Conservation (phyloP, 1,140 invertebrate genomes). For the Drosophila rhopaloa region DNA sequence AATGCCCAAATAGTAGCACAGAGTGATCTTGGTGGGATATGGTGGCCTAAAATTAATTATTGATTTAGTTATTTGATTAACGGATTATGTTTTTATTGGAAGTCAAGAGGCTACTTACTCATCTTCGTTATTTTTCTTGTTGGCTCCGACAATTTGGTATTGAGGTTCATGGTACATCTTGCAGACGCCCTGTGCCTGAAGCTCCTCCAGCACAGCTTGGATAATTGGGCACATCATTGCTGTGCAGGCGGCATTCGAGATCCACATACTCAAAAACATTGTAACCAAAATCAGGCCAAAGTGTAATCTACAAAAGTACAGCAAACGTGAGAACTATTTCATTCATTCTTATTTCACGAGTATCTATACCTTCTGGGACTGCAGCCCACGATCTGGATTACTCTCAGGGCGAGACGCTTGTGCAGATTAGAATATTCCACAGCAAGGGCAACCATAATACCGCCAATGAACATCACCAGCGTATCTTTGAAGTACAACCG, state of each 20-base stretch:
- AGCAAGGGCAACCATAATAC: constrained; percentile 92
- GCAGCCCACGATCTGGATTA: constrained; percentile 92
- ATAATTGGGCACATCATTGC: constrained; percentile 95
- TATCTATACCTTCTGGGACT: constrained; percentile 87
- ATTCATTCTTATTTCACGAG: neutral
- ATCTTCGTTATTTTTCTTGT: constrained; percentile 84
- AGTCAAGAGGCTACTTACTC: constrained; percentile 59
- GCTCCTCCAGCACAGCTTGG: constrained; percentile 89
- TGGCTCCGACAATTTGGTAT: constrained; percentile 84
- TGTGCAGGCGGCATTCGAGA: constrained; percentile 92
- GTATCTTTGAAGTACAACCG: constrained; percentile 93
- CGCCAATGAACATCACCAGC: constrained; percentile 94
- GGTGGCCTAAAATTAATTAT: constrained; percentile 77
- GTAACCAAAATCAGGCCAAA: constrained; percentile 91
- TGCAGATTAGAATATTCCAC: constrained; percentile 94
- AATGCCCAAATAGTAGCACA: constrained; percentile 90
- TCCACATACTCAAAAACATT: constrained; percentile 94
- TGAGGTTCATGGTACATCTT: constrained; percentile 86
- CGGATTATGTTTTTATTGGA: no score
- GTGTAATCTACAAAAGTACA: constrained; percentile 87
- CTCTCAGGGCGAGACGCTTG: constrained; percentile 91
- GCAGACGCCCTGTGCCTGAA: constrained; percentile 89
- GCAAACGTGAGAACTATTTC: neutral
- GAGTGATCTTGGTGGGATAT: constrained; percentile 88
- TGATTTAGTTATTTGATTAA: no score